Evolutionary conservation across 2,888 invertebrate species (phyloP).

Genomic region (Conistra vaccinii): DNA sequence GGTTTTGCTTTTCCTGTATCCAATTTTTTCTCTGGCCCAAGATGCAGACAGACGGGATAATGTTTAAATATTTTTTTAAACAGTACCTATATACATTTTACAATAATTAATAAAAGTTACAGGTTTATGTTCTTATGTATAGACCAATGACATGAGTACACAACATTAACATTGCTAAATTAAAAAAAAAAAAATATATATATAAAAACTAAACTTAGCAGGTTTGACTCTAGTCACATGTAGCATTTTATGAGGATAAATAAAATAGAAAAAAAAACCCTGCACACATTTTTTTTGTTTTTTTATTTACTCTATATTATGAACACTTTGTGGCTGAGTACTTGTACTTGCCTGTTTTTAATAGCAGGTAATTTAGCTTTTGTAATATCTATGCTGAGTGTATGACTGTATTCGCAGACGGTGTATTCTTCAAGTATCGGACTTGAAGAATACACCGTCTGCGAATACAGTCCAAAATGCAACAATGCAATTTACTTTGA

Average conservation of each 20-base stretch:
- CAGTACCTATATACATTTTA: background rate
- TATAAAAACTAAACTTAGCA: background rate
- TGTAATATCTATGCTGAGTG: background rate
- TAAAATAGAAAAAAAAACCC: too few species aligned
- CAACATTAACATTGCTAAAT: background rate
- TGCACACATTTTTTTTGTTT: background rate
- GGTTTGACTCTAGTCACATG: background rate
- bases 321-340: background rate
- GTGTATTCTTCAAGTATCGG: too few species aligned
- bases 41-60: background rate
- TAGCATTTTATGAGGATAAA: background rate
- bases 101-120: background rate
- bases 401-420: too few species aligned
- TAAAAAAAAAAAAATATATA: background rate
- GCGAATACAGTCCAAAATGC: background rate
- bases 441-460: conserved; percentile 6
- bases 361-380: too few species aligned
- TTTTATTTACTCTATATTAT: background rate
- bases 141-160: background rate
- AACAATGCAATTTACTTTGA: conserved; percentile 33
- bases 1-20: too few species aligned
- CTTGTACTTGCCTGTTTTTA: background rate
- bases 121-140: background rate
- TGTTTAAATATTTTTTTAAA: background rate
- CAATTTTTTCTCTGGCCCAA: background rate